These are phyloP conservation scores for Mormyrus proboscirostris DNA, from an alignment of 2,797 vertebrate genomes.

Conservation along the genomic window DNA sequence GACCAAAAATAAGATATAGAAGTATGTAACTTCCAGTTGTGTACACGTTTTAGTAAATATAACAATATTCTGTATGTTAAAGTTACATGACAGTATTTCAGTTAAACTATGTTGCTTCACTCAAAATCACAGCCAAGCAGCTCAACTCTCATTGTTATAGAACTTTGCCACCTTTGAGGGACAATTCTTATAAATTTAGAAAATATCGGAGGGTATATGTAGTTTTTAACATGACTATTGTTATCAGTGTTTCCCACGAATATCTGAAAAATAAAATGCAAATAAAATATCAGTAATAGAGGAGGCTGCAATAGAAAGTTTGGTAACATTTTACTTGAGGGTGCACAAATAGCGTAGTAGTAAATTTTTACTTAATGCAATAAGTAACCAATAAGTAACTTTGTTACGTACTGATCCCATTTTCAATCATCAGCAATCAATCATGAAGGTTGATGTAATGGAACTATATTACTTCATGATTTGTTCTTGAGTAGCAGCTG, in stretches of 20 bases:
- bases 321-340: background rate
- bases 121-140: slow-evolving; percentile 84
- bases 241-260: slow-evolving; percentile 76
- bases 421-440: background rate
- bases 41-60: background rate
- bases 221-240: slow-evolving; percentile 69
- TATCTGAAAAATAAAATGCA: slow-evolving; percentile 59
- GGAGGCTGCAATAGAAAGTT: background rate
- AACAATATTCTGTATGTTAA: background rate
- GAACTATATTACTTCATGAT: background rate
- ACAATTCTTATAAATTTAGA: slow-evolving; percentile 79
- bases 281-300: background rate
- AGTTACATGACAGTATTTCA: background rate
- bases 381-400: background rate
- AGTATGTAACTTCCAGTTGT: background rate
- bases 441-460: background rate
- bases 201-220: slow-evolving; percentile 83
- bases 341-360: background rate
- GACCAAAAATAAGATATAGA: background rate
- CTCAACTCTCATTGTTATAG: slow-evolving; percentile 82
- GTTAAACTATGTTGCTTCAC: slow-evolving; percentile 33
- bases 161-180: slow-evolving; percentile 71
- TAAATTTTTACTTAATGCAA: background rate
- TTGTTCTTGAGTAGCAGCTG: background rate
- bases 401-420: background rate